Evolutionary conservation across 2,113 vertebrate genomes (phyloP), one percentile per base, ranked within the genome.

Genomic region (Phainopepla nitens): DNA sequence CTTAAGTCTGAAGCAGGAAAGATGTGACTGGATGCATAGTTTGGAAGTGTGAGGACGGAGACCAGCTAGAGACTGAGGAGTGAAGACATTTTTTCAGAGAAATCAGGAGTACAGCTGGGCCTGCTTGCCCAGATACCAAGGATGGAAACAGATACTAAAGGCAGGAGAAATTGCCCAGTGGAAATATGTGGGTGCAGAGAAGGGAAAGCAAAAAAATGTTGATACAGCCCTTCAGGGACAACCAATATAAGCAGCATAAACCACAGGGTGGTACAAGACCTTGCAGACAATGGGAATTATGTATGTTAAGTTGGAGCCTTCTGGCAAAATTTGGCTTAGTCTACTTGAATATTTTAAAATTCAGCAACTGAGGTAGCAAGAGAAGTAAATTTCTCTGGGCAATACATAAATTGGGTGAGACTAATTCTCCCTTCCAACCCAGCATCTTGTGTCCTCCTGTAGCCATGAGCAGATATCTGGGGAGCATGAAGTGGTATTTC

Each of bases 1-100:
- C 79, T 92, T 65, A 68, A 80, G 39, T 45, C 54, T 80, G 42
- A 77, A 88, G 58, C 28, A 82, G 47, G 13, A 62, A 88, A 93
- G 39, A 47, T 88, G 66, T 57, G 58, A 73, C 31, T 49, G 53
- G 54, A 76, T 68, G 15, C 28, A 68, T 13, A 64, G 22, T 28
- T 53, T 81, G 68, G 42, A 78, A 93, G 29, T 2, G 21, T 16
- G 33, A 86, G 39, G 39, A 73, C 31, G 29, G 29, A 89, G 35
- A 90, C 8, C 54, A 87, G 50, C 8, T 54, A 86, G 39, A 81
- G 11, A 35, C 24, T 44, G 31, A 66, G 73, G 58, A 77, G 18
- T 1, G 2, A 86, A 89, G n/a, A 53, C 1, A 14, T 58, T 80
- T 92, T 85, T 4, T 61, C 36, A 54, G 31, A 88, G 13, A 27